Evolutionary conservation across 2,888 invertebrate species (phyloP).

Genomic region (Xanthia icteritia): DNA sequence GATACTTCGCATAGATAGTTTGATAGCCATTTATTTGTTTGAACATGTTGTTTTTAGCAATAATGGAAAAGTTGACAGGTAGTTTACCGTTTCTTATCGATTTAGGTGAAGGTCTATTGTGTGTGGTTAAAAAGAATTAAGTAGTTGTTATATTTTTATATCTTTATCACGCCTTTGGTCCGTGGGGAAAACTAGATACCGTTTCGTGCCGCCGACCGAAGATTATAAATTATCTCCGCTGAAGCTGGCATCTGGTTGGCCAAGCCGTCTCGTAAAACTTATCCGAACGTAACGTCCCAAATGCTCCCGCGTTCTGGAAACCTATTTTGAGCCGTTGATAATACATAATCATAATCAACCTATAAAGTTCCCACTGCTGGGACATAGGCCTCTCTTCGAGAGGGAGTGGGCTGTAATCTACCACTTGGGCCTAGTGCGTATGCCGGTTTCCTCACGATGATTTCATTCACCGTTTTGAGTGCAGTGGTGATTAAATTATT

Average conservation of each 20-base stretch:
- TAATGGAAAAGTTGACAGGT: constrained; percentile 39
- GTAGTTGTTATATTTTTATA: constrained; percentile 26
- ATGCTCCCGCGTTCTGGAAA: background rate
- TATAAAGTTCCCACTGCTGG: too few relatives aligned
- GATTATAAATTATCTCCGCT: background rate
- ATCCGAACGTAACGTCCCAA: background rate
- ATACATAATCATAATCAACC: too few relatives aligned
- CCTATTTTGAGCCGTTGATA: background rate
- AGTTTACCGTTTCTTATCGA: constrained; percentile 65
- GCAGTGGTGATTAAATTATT: too few relatives aligned
- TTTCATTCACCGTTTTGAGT: too few relatives aligned
- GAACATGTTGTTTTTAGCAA: constrained; percentile 32
- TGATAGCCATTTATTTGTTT: background rate
- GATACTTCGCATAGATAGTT: background rate
- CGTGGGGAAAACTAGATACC: constrained; percentile 21
- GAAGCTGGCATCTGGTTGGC: background rate
- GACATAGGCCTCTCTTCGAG: too few relatives aligned
- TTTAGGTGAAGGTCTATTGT: constrained; percentile 71
- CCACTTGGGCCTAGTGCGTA: too few relatives aligned
- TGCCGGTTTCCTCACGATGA: too few relatives aligned
- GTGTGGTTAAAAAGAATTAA: constrained; percentile 55
- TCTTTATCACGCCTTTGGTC: constrained; percentile 43
- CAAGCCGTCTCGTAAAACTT: background rate
- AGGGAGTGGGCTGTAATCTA: too few relatives aligned
- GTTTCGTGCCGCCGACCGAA: background rate